Base-by-base conservation (phyloP, 2,113 vertebrate species). In the Cyrtonyx montezumae region DNA sequence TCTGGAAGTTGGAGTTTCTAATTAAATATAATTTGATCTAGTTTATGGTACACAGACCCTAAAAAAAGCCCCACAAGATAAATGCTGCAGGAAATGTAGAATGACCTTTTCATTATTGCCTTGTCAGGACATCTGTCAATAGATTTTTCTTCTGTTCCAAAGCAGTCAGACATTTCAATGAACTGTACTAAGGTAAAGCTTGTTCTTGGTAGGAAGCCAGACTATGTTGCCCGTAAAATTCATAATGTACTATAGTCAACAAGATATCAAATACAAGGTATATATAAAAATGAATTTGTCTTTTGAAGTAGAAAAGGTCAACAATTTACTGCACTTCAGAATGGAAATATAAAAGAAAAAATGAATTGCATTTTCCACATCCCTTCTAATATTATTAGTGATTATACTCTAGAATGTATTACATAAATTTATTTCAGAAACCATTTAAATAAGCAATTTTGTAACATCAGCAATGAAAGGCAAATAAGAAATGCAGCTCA, bases 21-120 rank as follows among this genome's bases (percentile, higher is more conserved):
- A 97, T 96, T 89, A 95, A 67, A 55, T 89, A 43, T 82, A 95
- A 96, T 74, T 91, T 42, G 66, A 91, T 92, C 88, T 94, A 87
- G 95, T 76, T 97, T 97, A 76, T 13, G 13, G 70, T 79, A 87
- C 36, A 88, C 28, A 96, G 55, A 6, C 80, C 37, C 73, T 90
- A 82, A 93, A 84, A 90, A 76, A 97, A 56, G 25, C 14, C 51
- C 26, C 15, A 65, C 13, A 95, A 95, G 95, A 96, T 25, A 93
- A 96, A 96, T 83, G 70, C 63, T 88, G 67, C 59, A 84, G 92
- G 78, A 97, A 94, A 90, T 61, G 76, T 61, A 40, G 20, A 48
- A 62, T 88, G 92, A 94, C 88, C 94, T 98, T 97, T 96, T 71
- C 86, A 70, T 95, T 96, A 96, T 42, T 93, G 82, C 90, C 96